Percentiles rank a stretch among this genome's conserved stretches.
phyloP scores from a whole-genome alignment of 1,140 invertebrate genomes.

The Drosophila erecta region DNA sequence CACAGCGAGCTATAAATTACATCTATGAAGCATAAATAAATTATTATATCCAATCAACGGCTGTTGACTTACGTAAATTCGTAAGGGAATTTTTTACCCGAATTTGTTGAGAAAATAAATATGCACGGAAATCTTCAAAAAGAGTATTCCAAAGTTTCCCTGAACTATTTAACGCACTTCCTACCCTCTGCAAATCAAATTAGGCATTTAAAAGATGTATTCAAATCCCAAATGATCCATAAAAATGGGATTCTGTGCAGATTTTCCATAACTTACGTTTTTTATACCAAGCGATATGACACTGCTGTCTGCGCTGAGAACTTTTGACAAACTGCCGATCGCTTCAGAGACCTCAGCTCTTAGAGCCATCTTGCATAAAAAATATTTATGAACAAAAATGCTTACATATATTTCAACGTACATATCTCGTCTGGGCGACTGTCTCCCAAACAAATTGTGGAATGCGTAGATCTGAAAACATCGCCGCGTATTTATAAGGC shows the following conservation, averaged over 20 bases:
- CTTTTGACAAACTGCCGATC: constrained; percentile 78
- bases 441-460: constrained; percentile 34
- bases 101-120: constrained; percentile 29
- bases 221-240: constrained; percentile 75
- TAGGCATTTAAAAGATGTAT: constrained; percentile 60
- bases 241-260: constrained; percentile 49
- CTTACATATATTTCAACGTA: constrained; percentile 3
- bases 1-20: constrained; percentile 67
- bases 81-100: constrained; percentile 11
- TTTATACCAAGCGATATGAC: constrained; percentile 54
- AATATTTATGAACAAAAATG: constrained; percentile 32
- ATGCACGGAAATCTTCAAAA: constrained; percentile 7
- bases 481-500: constrained; percentile 37
- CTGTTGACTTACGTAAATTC: constrained; percentile 28
- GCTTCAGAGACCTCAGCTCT: constrained; percentile 45
- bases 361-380: constrained; percentile 39
- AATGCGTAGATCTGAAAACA: constrained; percentile 52
- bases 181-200: constrained; percentile 49
- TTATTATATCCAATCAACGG: constrained; percentile 36
- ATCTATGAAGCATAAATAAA: constrained; percentile 45
- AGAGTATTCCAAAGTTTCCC: constrained; percentile 44
- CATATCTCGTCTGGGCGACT: constrained; percentile 26
- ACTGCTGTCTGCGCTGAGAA: constrained; percentile 61
- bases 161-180: constrained; percentile 17
- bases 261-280: constrained; percentile 76